A percentile compares a stretch with the other conserved stretches of the same genome.
These are phyloP conservation scores for human (Homo sapiens) DNA, from an alignment of 2,113 vertebrate species.

Conservation along the genomic window DNA sequence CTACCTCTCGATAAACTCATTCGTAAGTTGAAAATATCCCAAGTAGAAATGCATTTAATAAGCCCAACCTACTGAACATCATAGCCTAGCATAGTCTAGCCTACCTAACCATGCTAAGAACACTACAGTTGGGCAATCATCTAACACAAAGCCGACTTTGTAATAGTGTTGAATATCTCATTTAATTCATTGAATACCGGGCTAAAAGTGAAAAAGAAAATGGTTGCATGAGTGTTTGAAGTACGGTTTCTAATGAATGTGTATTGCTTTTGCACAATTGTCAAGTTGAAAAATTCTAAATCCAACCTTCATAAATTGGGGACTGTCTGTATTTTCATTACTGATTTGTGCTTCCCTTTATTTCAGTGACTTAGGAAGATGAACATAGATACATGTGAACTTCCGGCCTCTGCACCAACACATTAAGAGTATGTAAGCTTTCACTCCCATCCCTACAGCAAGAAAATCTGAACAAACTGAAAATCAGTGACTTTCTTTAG, in stretches of 20 bases:
- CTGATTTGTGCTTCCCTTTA: no score
- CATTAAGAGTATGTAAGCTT: no score
- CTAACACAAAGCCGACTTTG: background rate
- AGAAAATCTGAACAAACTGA: background rate
- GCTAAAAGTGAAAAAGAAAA: background rate
- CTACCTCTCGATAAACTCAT: accelerated
- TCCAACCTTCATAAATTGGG: background rate
- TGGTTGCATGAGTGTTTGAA: background rate
- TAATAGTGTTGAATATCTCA: background rate
- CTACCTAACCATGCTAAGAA: background rate
- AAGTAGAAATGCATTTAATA: background rate
- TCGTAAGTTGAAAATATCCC: background rate
- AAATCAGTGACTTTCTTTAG: background rate
- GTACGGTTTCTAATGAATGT: background rate
- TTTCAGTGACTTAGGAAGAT: background rate
- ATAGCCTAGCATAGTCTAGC: background rate
- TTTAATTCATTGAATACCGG: background rate
- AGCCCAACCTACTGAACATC: background rate
- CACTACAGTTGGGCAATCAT: background rate
- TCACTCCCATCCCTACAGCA: no score
- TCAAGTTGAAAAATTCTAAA: background rate
- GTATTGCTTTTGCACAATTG: background rate
- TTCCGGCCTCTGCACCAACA: background rate
- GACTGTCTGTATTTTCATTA: background rate
- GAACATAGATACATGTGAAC: background rate